phyloP scores from a whole-genome alignment of 2,113 vertebrate genomes.

The Leucopsar rothschildi region DNA sequence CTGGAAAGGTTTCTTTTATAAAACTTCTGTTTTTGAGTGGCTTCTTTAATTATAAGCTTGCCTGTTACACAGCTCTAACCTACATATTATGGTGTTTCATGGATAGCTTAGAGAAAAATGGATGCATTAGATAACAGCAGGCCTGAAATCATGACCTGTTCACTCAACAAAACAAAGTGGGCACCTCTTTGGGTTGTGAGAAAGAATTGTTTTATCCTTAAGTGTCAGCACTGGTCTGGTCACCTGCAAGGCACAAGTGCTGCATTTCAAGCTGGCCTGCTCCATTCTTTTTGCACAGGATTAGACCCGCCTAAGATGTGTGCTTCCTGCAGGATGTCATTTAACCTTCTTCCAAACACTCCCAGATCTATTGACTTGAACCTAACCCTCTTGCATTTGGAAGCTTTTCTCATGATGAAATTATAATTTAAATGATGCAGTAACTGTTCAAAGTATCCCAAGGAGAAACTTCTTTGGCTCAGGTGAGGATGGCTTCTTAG shows the following conservation, averaged over 20 bases:
- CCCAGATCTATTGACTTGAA: background rate
- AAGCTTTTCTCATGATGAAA: background rate
- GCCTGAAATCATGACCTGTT: constrained; percentile 4
- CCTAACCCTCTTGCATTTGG: background rate
- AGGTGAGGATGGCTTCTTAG: background rate
- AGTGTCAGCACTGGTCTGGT: background rate
- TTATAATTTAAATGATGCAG: background rate
- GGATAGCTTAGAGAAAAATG: constrained; percentile 15
- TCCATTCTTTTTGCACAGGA: background rate
- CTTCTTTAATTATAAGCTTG: constrained; percentile 54
- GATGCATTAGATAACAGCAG: constrained; percentile 18
- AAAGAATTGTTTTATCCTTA: background rate
- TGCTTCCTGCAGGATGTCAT: background rate
- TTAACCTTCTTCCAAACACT: background rate
- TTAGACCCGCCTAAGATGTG: background rate
- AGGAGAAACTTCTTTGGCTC: background rate
- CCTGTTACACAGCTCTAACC: constrained; percentile 16
- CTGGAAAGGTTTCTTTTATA: constrained; percentile 44
- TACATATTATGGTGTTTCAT: constrained; percentile 14
- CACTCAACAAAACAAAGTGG: background rate
- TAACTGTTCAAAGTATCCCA: background rate
- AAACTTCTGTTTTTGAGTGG: constrained; percentile 28
- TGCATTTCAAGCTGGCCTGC: fast-evolving
- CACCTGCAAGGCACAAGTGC: background rate
- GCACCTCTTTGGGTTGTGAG: background rate